These are phyloP conservation scores for Idaea dimidiata DNA, from an alignment of 2,888 invertebrate species.

Conservation along the genomic window DNA sequence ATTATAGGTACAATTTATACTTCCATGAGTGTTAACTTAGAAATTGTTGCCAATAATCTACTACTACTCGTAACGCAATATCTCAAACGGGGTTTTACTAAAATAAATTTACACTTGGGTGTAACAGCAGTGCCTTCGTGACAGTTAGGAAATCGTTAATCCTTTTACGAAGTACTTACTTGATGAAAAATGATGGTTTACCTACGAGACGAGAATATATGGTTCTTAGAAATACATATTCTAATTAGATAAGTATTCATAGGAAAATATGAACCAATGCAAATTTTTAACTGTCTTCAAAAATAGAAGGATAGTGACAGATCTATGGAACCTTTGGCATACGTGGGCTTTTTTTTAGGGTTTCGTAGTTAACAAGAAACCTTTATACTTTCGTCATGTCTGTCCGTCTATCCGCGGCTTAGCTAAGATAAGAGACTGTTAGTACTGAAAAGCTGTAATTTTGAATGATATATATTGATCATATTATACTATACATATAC, in stretches of 20 bases:
- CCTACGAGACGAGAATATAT: neutral
- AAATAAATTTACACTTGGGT: neutral
- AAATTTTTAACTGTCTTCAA: too few relatives aligned
- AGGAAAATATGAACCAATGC: too few relatives aligned
- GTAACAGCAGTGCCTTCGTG: neutral
- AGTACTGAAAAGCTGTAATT: too few relatives aligned
- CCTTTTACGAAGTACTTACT: neutral
- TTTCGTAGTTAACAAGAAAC: too few relatives aligned
- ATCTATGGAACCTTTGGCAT: too few relatives aligned
- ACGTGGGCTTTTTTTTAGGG: too few relatives aligned
- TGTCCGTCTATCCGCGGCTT: too few relatives aligned
- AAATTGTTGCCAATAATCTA: constrained; percentile 12
- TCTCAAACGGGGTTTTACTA: neutral
- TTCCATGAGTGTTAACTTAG: constrained; percentile 6
- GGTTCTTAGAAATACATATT: neutral
- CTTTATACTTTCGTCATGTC: too few relatives aligned
- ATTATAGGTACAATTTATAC: neutral
- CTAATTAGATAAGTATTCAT: neutral
- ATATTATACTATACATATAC: too few relatives aligned
- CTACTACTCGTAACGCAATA: constrained; percentile 3
- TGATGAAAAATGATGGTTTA: neutral
- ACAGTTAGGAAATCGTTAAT: neutral
- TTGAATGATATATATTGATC: too few relatives aligned
- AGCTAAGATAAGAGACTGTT: too few relatives aligned
- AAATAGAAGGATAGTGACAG: too few relatives aligned